Percentiles rank a stretch among this genome's conserved stretches.
These are phyloP conservation scores for Altica lythri DNA, from an alignment of 2,888 invertebrate genomes.

Conservation along the genomic window DNA sequence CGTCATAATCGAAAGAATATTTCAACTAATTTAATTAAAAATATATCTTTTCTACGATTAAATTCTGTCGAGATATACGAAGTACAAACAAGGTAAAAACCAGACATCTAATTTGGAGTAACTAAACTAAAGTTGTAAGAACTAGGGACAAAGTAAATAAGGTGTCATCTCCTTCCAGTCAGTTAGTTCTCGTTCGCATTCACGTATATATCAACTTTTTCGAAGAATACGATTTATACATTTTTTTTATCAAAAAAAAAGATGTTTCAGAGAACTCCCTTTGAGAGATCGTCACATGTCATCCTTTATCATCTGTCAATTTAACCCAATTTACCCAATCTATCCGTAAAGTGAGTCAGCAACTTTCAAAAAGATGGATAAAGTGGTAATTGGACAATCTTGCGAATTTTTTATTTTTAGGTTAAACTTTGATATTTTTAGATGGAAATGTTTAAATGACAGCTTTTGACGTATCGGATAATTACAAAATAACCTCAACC, in stretches of 20 bases:
- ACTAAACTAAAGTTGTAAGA: too few relatives aligned
- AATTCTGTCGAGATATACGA: too few relatives aligned
- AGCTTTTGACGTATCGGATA: too few relatives aligned
- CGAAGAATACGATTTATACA: slow-evolving; percentile 16
- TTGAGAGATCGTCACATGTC: slow-evolving; percentile 18
- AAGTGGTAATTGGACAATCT: slow-evolving; percentile 21
- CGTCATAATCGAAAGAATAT: too few relatives aligned
- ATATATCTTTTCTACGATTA: too few relatives aligned
- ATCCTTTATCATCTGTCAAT: slow-evolving; percentile 30
- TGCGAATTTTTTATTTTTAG: too few relatives aligned
- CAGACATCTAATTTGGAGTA: too few relatives aligned
- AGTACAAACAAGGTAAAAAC: too few relatives aligned
- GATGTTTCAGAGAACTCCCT: slow-evolving; percentile 15
- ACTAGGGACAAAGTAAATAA: neutral
- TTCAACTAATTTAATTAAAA: too few relatives aligned
- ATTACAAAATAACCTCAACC: too few relatives aligned
- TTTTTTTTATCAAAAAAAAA: slow-evolving; percentile 8
- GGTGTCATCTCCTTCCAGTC: neutral
- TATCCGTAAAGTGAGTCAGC: slow-evolving; percentile 26
- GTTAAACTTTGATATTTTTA: too few relatives aligned
- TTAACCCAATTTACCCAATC: slow-evolving; percentile 27
- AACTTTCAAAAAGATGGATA: slow-evolving; percentile 26
- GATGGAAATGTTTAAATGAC: too few relatives aligned
- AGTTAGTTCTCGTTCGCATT: neutral
- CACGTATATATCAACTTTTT: slow-evolving; percentile 9